These are phyloP conservation scores for Sebastolobus altivelis DNA, from an alignment of 2,797 vertebrate species.

Conservation along the genomic window DNA sequence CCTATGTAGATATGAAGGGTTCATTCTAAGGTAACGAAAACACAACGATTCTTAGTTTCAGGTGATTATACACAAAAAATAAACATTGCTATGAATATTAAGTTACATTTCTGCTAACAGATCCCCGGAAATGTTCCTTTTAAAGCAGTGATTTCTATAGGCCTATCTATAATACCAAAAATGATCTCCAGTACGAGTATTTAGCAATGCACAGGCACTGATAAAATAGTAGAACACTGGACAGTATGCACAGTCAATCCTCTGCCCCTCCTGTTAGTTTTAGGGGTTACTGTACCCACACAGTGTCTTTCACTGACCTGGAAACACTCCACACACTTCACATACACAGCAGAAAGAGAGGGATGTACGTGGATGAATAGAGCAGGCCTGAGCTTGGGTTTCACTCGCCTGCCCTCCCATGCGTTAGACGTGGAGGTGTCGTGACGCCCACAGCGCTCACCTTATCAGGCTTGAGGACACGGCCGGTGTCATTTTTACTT, in stretches of 20 bases:
- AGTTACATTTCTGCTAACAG: no score
- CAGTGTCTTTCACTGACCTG: slow-evolving; percentile 57
- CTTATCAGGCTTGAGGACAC: slow-evolving; percentile 69
- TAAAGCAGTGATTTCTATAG: background rate
- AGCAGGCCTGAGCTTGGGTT: slow-evolving; percentile 30
- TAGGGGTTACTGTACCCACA: slow-evolving; percentile 42
- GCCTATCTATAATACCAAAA: background rate
- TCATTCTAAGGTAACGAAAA: no score
- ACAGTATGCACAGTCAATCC: slow-evolving; percentile 14
- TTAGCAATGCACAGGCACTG: background rate
- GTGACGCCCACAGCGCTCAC: slow-evolving; percentile 53
- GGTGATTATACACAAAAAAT: no score
- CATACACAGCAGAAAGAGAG: slow-evolving; percentile 28
- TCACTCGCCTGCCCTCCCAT: slow-evolving; percentile 39
- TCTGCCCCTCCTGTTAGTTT: slow-evolving; percentile 30
- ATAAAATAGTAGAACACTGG: slow-evolving; percentile 8
- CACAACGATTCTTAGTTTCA: no score
- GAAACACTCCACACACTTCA: slow-evolving; percentile 54
- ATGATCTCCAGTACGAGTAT: background rate
- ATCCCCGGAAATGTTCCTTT: no score
- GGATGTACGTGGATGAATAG: slow-evolving; percentile 13
- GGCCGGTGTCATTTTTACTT: slow-evolving; percentile 67
- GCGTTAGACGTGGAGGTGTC: slow-evolving; percentile 53
- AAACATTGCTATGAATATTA: no score
- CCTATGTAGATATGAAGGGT: no score